These are phyloP conservation scores for Plusia festucae DNA, from an alignment of 2,888 invertebrate species.

Conservation along the genomic window DNA sequence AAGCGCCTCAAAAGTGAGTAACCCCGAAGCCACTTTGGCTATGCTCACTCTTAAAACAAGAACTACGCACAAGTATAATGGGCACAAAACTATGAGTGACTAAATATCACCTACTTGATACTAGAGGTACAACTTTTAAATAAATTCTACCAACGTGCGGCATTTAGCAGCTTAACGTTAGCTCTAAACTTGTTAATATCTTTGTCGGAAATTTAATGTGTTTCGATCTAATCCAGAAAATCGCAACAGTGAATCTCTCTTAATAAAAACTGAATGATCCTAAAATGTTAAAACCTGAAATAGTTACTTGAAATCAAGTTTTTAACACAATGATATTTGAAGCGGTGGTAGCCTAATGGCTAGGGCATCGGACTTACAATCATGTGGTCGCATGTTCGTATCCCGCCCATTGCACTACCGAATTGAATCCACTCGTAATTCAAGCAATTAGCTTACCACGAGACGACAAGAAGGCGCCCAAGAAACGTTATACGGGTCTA, in stretches of 20 bases:
- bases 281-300: conserved; percentile 39
- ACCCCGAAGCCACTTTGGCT: background rate
- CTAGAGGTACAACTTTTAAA: conserved; percentile 30
- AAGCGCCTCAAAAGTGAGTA: background rate
- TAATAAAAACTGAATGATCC: conserved; percentile 27
- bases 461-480: no score
- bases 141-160: conserved; percentile 41
- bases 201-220: conserved; percentile 40
- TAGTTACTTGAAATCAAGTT: conserved; percentile 35
- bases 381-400: no score
- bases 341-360: no score
- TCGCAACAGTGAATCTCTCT: conserved; percentile 24
- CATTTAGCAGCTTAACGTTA: conserved; percentile 29
- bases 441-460: no score
- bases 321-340: no score
- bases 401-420: no score
- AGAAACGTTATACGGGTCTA: no score
- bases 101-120: conserved; percentile 30
- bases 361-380: no score
- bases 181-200: conserved; percentile 36
- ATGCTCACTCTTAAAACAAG: conserved; percentile 10
- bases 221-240: conserved; percentile 26
- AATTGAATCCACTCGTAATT: no score
- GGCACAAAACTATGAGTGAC: conserved; percentile 10
- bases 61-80: conserved; percentile 12